Percentiles rank a stretch among this genome's conserved stretches.
Conservation (phyloP, 2,888 invertebrate genomes). For the Folsomia manolachei region DNA sequence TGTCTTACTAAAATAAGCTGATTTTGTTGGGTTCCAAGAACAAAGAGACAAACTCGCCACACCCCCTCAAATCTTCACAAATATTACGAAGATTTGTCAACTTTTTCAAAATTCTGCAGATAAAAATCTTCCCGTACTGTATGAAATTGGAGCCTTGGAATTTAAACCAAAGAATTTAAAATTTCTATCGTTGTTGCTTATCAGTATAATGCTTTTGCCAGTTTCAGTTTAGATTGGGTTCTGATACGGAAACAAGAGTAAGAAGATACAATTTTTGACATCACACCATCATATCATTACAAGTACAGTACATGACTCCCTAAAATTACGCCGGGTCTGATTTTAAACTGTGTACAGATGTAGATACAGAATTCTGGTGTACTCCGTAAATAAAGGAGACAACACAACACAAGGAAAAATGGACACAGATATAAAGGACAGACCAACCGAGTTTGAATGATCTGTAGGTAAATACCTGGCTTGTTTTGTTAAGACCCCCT, state of each 20-base stretch:
- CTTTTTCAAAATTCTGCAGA: neutral
- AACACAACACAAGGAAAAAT: neutral
- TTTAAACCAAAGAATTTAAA: neutral
- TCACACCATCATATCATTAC: neutral
- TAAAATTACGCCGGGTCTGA: too few relatives aligned
- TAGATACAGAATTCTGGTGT: neutral
- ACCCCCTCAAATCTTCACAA: too few relatives aligned
- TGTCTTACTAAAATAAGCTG: neutral
- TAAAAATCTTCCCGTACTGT: neutral
- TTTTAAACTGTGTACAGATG: neutral
- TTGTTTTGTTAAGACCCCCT: slow-evolving; percentile 24
- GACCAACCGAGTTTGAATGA: slow-evolving; percentile 7
- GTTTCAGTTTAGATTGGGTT: too few relatives aligned
- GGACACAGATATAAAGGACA: too few relatives aligned
- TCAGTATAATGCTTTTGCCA: too few relatives aligned
- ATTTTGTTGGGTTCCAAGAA: neutral
- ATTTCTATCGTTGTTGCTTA: too few relatives aligned
- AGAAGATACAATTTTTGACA: neutral
- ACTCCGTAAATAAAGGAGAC: neutral
- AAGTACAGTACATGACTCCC: too few relatives aligned
- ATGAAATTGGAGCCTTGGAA: neutral
- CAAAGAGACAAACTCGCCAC: neutral
- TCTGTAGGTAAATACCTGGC: slow-evolving; percentile 17
- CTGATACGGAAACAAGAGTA: too few relatives aligned
- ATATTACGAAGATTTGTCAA: too few relatives aligned